Evolutionary conservation across 2,113 vertebrate species (phyloP).

Genomic region (Desmodus rotundus): DNA sequence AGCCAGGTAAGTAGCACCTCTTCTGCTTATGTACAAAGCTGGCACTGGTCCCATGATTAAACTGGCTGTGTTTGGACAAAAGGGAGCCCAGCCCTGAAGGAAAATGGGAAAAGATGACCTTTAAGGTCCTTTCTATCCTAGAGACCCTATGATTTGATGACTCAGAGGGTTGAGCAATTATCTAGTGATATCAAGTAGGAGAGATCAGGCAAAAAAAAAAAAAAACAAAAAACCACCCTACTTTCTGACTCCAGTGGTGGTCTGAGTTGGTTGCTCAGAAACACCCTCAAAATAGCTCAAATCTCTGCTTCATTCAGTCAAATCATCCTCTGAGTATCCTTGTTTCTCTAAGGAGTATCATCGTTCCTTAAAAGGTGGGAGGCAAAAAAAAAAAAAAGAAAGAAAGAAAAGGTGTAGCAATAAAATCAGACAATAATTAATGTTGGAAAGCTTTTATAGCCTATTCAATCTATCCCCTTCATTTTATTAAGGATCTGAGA

Average conservation of each 20-base stretch:
- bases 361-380: neutral
- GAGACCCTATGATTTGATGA: conserved; percentile 49
- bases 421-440: conserved; percentile 15
- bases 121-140: conserved; percentile 45
- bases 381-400: no score
- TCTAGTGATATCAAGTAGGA: neutral
- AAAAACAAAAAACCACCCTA: neutral
- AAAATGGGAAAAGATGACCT: conserved; percentile 32
- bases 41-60: neutral
- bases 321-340: neutral
- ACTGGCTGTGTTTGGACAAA: conserved; percentile 30
- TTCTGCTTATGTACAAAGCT: conserved; percentile 22
- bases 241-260: conserved; percentile 13
- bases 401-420: no score
- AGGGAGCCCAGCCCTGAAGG: neutral
- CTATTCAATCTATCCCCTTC: neutral
- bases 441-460: neutral
- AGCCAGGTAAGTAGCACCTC: neutral
- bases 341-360: neutral
- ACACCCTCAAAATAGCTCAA: conserved; percentile 1
- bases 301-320: conserved; percentile 35
- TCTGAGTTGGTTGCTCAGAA: conserved; percentile 42
- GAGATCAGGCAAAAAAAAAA: conserved; percentile 24
- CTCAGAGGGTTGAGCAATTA: conserved; percentile 50
- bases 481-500: conserved; percentile 12